phyloP scores from a whole-genome alignment of 2,113 vertebrate species.

The Heterotis niloticus region DNA sequence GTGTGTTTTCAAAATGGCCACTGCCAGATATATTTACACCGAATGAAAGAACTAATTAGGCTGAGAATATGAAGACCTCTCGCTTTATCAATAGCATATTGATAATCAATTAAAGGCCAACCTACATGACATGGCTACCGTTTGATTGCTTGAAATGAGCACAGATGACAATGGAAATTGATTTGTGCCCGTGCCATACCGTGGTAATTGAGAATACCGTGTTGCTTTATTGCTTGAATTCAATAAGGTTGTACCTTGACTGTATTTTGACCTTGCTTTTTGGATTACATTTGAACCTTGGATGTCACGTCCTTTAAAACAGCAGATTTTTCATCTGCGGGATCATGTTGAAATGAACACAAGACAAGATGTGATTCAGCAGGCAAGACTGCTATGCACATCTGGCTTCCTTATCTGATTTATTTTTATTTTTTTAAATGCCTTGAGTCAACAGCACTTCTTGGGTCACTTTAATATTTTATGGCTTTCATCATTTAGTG shows the following conservation, averaged over 20 bases:
- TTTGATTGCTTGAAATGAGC: not conserved
- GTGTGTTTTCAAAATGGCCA: not conserved
- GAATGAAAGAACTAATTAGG: constrained; percentile 8
- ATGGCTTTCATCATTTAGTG: too few relatives aligned
- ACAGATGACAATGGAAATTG: not conserved
- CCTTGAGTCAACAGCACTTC: too few relatives aligned
- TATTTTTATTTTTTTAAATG: too few relatives aligned
- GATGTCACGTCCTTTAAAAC: not conserved
- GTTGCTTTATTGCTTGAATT: not conserved
- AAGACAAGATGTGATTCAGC: too few relatives aligned
- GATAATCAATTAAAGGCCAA: constrained; percentile 10
- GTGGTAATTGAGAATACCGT: not conserved
- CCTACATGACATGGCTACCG: not conserved
- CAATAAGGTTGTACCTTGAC: not conserved
- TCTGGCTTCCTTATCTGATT: too few relatives aligned
- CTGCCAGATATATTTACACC: not conserved
- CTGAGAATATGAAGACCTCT: constrained; percentile 5
- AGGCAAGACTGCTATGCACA: too few relatives aligned
- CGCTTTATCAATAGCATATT: constrained; percentile 3
- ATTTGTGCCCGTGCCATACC: not conserved
- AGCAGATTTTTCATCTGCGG: not conserved
- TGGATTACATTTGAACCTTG: not conserved
- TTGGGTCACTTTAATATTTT: too few relatives aligned
- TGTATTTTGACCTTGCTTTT: not conserved
- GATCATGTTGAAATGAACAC: not conserved